Conservation (phyloP, 2,797 vertebrate species). For the Melanotaenia maccullochi region DNA sequence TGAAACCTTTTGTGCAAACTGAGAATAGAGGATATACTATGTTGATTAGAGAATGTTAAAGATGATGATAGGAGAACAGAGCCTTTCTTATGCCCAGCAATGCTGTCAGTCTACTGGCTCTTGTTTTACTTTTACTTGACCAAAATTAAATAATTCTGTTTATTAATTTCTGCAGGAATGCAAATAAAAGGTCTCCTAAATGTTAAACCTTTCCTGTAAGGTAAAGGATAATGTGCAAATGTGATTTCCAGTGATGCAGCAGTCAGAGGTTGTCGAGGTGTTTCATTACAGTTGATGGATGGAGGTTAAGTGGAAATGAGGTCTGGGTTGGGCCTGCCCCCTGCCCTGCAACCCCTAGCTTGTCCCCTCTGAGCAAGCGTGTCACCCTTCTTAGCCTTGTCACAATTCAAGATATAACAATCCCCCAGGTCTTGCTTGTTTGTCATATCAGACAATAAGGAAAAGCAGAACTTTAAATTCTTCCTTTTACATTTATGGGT, state of each 20-base stretch:
- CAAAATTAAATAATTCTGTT: neutral
- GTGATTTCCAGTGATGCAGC: constrained; percentile 14
- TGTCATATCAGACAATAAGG: neutral
- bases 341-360: constrained; percentile 23
- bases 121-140: neutral
- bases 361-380: constrained; percentile 41
- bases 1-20: neutral
- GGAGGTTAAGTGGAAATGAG: constrained; percentile 32
- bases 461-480: neutral
- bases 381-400: constrained; percentile 28
- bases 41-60: neutral
- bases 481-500: neutral
- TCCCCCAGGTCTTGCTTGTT: constrained; percentile 14
- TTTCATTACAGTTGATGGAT: constrained; percentile 64
- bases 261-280: constrained; percentile 34
- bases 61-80: neutral
- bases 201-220: neutral
- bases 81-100: neutral
- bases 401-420: constrained; percentile 49
- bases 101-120: neutral
- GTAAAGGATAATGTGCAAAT: neutral
- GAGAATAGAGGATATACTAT: too few relatives aligned
- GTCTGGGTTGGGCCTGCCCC: constrained; percentile 3
- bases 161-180: neutral
- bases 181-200: neutral